phyloP scores from a whole-genome alignment of 2,888 invertebrate species.

The Artemia sp. region DNA sequence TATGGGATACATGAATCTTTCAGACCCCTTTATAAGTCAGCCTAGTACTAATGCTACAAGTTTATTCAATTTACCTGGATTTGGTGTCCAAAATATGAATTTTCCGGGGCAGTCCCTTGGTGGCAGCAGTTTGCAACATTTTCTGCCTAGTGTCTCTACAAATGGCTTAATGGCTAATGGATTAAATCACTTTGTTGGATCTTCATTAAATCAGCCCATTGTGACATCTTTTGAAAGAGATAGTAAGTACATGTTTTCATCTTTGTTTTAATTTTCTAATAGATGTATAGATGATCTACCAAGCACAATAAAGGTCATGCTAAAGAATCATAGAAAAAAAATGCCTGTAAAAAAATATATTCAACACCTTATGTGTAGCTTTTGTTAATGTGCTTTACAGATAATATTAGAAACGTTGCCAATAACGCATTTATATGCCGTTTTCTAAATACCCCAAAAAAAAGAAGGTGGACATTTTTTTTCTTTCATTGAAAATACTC shows the following conservation, averaged over 20 bases:
- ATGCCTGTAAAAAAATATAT: too few species aligned
- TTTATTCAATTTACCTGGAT: background rate
- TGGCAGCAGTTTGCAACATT: background rate
- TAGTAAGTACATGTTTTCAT: background rate
- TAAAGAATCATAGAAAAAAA: too few species aligned
- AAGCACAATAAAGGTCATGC: too few species aligned
- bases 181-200: background rate
- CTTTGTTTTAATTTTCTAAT: background rate
- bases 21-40: constrained; percentile 1
- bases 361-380: too few species aligned
- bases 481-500: too few species aligned
- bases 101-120: background rate
- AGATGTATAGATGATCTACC: too few species aligned
- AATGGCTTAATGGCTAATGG: background rate
- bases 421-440: too few species aligned
- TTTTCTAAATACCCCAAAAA: too few species aligned
- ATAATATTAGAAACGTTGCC: too few species aligned
- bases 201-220: background rate
- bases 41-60: background rate
- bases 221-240: background rate
- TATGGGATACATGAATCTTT: background rate
- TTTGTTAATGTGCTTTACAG: too few species aligned
- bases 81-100: background rate
- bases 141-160: background rate
- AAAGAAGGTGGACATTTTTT: too few species aligned